Base-by-base conservation (phyloP, 2,113 vertebrate genomes). In the Glaucomys volans region DNA sequence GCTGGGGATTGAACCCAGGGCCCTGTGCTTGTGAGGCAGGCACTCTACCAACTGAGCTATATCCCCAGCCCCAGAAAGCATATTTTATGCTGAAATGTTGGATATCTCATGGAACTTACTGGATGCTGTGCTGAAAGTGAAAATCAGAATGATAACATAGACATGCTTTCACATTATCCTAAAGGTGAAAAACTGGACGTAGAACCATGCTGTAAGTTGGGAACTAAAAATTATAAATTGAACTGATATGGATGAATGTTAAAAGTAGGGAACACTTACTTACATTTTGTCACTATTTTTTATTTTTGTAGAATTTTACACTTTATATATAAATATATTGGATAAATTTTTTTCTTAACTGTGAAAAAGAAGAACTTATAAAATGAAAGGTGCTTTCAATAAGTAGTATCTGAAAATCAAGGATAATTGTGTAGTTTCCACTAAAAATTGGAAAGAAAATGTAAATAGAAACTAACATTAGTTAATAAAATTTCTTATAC, bases 351-450 rank as follows among this genome's bases (percentile, higher is more conserved):
- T 64, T 79, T 40, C 26, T 91, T 4, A 44, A 74, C 59, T 81
- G n/a, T 80, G 35, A 80, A 95, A 81, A 95, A 97, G 72, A 9
- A 97, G 77, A 9, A 22, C 2, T n/a, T 77, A 0, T 76, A 75
- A 54, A 80, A 79, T 91, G 20, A 93, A 76, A 91, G 62, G 0
- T 50, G 0, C 37, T 75, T 89, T 89, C 8, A 64, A 3, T 69
- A 80, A 82, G 3, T 72, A 47, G 26, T 74, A 89, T 12, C 0
- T 2, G 66, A 7, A 75, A 84, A 64, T 64, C 0, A 79, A 75
- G 44, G 42, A 57, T 14, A 82, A 14, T 50, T 85, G 66, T 86
- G 14, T 72, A 67, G 40, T 77, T 87, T 44, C 28, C 37, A 30
- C 62, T 69, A 64, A 52, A 11, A 18, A 66, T 10, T 66, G 35